These are phyloP conservation scores for Neria commutata DNA, from an alignment of 2,888 invertebrate species.

Conservation along the genomic window DNA sequence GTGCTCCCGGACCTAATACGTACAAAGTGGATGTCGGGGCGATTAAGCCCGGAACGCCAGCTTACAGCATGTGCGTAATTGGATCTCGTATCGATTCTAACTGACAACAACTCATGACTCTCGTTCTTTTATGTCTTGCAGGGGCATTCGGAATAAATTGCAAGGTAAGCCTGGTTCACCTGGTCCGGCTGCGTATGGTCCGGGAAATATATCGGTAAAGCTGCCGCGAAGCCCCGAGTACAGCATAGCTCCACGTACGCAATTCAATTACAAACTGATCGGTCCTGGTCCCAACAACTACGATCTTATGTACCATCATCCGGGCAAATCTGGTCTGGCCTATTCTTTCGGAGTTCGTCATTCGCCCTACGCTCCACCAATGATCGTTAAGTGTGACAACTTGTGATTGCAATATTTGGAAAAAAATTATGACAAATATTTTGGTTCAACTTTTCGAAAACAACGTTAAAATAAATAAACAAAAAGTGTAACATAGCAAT, in stretches of 20 bases:
- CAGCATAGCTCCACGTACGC: slow-evolving; percentile 41
- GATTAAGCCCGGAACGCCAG: slow-evolving; percentile 44
- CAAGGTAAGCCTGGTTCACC: slow-evolving; percentile 43
- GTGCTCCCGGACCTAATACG: slow-evolving; percentile 52
- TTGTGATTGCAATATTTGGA: slow-evolving; percentile 48
- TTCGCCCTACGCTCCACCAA: slow-evolving; percentile 52
- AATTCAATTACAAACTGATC: slow-evolving; percentile 20
- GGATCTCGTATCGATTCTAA: background rate
- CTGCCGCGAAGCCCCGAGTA: slow-evolving; percentile 46
- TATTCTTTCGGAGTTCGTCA: slow-evolving; percentile 58
- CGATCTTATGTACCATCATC: slow-evolving; percentile 48
- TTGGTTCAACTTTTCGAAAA: slow-evolving; percentile 19
- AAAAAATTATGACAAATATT: slow-evolving; percentile 21
- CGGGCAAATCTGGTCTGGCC: slow-evolving; percentile 46
- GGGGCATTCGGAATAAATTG: slow-evolving; percentile 42
- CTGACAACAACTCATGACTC: background rate
- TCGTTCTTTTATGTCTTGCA: slow-evolving; percentile 25
- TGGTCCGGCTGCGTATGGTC: slow-evolving; percentile 57
- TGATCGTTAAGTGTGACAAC: slow-evolving; percentile 58
- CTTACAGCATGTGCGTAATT: slow-evolving; percentile 53
- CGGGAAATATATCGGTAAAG: slow-evolving; percentile 41
- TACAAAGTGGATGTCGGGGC: slow-evolving; percentile 44
- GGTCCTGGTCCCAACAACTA: slow-evolving; percentile 55
- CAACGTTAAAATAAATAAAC: slow-evolving; percentile 15
- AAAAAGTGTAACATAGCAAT: no score